Evolutionary conservation across 2,797 vertebrate genomes (phyloP), one percentile per base, ranked within the genome.

Genomic region (Orestias chungarensis): DNA sequence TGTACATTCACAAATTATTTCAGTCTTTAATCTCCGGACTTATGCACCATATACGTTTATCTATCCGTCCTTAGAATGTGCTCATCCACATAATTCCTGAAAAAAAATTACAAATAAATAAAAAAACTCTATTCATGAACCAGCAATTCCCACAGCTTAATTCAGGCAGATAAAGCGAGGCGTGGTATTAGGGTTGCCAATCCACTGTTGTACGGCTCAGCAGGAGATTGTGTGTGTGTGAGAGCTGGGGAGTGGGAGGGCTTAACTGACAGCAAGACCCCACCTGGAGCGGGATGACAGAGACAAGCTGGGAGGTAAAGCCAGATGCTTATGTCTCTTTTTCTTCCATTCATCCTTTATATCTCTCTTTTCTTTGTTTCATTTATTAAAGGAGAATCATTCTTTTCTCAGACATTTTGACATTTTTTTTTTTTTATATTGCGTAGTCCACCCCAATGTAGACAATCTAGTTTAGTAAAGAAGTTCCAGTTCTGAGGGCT

Each of bases 151-250:
- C 86, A 85, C 66, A 84, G 86, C 83, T 92, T 86, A 91, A 90
- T 90, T 88, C 80, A 68, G 69, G 79, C 82, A 88, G 90, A 89
- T 89, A 88, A 88, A 88, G 88, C 20, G 52, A 81, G 84, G 85
- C 50, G 83, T 40, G 74, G 86, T 80, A 91, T 92, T 91, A 90
- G 44, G 71, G 91, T 74, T 92, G 89, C 85, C 90, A 92, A 84
- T 92, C 87, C 88, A 87, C 83, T 74, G 87, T 85, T 88, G 85
- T 90, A 52, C 70, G 79, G 71, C 88, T 88, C 89, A 74, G 82
- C 76, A 54, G 81, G 80, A 78, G 82, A 75, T 38, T 6, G 18
- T 20, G 27, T 57, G 54, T 33, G 52, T 18, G 27, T 3, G 52
- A 6, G 20, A 38, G n/a, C 35, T 23, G 25, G 23, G 46, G 77